A percentile compares a stretch with the other conserved stretches of the same genome.
These are phyloP conservation scores for Antrozous pallidus DNA, from an alignment of 2,797 vertebrate genomes.

Conservation along the genomic window DNA sequence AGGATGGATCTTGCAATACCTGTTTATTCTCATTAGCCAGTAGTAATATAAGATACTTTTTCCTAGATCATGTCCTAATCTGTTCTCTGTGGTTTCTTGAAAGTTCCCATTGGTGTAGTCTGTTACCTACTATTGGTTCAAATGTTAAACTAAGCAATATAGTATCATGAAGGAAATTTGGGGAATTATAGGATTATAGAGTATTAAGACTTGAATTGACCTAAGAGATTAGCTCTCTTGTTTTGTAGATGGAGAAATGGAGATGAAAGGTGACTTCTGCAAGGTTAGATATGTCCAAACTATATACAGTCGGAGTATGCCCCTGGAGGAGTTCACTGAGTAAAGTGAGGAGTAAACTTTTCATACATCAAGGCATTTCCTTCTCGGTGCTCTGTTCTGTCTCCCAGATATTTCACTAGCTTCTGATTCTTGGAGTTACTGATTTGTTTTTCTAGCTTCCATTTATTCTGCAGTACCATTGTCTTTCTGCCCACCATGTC, in stretches of 20 bases:
- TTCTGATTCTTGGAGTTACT: neutral
- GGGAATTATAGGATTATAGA: neutral
- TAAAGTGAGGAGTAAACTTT: neutral
- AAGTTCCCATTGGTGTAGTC: neutral
- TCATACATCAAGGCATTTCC: neutral
- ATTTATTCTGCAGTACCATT: neutral
- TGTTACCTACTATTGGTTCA: neutral
- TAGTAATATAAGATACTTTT: constrained; percentile 2
- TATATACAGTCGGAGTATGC: neutral
- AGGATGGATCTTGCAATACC: neutral
- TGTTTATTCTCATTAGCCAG: neutral
- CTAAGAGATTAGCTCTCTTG: neutral
- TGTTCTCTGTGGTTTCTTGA: neutral
- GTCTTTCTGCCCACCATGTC: neutral
- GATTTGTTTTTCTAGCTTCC: neutral
- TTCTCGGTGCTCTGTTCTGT: neutral
- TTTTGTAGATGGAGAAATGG: neutral
- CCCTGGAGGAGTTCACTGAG: neutral
- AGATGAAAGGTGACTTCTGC: neutral
- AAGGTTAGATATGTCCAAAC: neutral
- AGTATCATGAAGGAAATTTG: neutral
- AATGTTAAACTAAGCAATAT: neutral
- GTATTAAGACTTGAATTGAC: neutral
- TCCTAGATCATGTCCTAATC: neutral
- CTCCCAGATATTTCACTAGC: neutral